A percentile compares a stretch with the other conserved stretches of the same genome.
These are phyloP conservation scores for Anoplopoma fimbria DNA, from an alignment of 2,113 vertebrate genomes.

Conservation along the genomic window DNA sequence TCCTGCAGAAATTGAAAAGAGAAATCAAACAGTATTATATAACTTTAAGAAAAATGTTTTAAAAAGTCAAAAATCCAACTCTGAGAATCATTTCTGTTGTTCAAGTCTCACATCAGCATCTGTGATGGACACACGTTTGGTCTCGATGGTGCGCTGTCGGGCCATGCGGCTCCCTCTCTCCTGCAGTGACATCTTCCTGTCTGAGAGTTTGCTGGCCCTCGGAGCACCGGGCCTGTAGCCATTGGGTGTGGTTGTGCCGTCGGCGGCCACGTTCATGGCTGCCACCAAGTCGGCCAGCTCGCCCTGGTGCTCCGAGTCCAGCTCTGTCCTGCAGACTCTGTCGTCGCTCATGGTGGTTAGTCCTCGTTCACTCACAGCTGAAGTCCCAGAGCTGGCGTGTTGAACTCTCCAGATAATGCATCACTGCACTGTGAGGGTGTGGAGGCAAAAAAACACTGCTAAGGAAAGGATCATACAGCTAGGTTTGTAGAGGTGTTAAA, in stretches of 20 bases:
- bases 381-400: background rate
- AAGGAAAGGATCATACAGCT: background rate
- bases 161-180: constrained; percentile 86
- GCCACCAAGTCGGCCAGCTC: constrained; percentile 90
- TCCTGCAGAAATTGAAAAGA: constrained; percentile 80
- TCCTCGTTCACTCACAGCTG: constrained; percentile 19
- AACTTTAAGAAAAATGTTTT: background rate
- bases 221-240: constrained; percentile 68
- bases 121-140: constrained; percentile 92
- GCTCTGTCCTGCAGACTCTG: constrained; percentile 58
- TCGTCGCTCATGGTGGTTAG: constrained; percentile 68
- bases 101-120: constrained; percentile 85
- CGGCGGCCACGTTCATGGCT: constrained; percentile 83
- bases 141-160: constrained; percentile 93
- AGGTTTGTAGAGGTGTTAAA: background rate
- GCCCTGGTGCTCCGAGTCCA: constrained; percentile 72
- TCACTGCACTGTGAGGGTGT: constrained; percentile 48
- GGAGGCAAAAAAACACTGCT: background rate
- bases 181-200: constrained; percentile 94
- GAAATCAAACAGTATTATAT: background rate
- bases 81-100: background rate
- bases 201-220: constrained; percentile 75
- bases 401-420: constrained; percentile 18
- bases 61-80: background rate
- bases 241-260: constrained; percentile 57